Evolutionary conservation across 2,888 invertebrate genomes (phyloP), one percentile per base, ranked within the genome.

Genomic region (Hypsopygia costalis): DNA sequence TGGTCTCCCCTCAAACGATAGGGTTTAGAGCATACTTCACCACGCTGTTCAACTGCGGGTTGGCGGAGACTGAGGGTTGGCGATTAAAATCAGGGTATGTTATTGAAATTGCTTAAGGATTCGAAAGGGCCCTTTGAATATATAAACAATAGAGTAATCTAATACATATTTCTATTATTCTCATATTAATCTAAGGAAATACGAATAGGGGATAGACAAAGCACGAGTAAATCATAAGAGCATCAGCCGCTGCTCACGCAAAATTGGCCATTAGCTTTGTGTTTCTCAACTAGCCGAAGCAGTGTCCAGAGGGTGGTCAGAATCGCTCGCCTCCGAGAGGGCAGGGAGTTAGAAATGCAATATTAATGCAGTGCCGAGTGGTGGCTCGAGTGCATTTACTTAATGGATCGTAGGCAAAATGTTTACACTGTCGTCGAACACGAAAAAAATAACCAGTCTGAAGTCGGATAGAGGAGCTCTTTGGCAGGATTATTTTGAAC

Each of bases 301-400:
- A 55, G 58, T 59, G 61, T 62, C 54, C 68, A 67, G 59, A 51
- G 66, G 58, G 62, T 64, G 63, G 56, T 55, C 55, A 47, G 58
- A 61, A 62, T 55, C 56, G 49, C 51, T 54, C 42, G 54, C 54
- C 50, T 55, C 46, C 53, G 57, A 56, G 60, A 55, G 32, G 55
- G 53, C 51, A 62, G 58, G 69, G 69, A 66, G 70, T 79, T 85
- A 87, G 87, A 90, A 90, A 90, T 91, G 90, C 89, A 91, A 91
- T 91, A 91, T 91, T 91, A 91, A 91, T 91, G 90, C 88, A 89
- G 73, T 74, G 70, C 71, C 69, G 81, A 81, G 80, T 79, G 70
- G 79, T 65, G 76, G 65, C 70, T 69, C 66, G 75, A 82, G 79
- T 85, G 82, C 81, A 87, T 83, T 82, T 83, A 80, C 83, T 81